Base-by-base conservation (phyloP, 2,888 invertebrate species). In the Callosobruchus maculatus region DNA sequence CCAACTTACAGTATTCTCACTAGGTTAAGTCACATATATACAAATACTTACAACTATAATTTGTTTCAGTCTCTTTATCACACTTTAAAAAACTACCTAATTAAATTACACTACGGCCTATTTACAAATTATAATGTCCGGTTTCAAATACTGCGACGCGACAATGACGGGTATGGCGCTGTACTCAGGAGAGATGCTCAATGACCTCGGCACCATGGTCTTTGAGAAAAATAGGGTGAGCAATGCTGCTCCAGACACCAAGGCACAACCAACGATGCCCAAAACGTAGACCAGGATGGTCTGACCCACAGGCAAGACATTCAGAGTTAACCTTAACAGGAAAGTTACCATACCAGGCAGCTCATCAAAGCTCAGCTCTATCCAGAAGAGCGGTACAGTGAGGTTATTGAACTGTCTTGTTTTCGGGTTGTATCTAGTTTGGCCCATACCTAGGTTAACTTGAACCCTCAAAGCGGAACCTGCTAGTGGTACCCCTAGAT, bases 371-470 rank as follows among this genome's bases (percentile, higher is more conserved):
- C 78, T 77, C 85, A 94, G 83, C 81, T 94, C 92, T 0, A 92
- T 84, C 94, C 95, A 94, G 73, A 94, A 88, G 20, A 95, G 83
- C 0, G 95, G 95, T 70, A 95, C 71, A 0, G 91, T 89, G 75
- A 92, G 88, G 74, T 91, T 88, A 77, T 92, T 92, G 78, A 94
- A 90, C 0, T 89, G 90, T 21, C 83, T 85, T 31, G 92, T 90
- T 79, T 90, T 88, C 0, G 88, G 86, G 82, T 93, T 93, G 68
- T 90, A 93, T 21, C 86, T 84, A 0, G 92, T 91, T 68, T 89
- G 88, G 21, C 91, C 88, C 79, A 94, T 91, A 0, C 93, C 89
- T 4, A 95, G 86, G 84, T 95, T 95, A 22, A 93, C 90, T 85
- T 95, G 95, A 67, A 94, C 88, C 75, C 91, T 91, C 20, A 93